Conservation (phyloP, 1,140 invertebrate genomes). For the Penaeus indicus region DNA sequence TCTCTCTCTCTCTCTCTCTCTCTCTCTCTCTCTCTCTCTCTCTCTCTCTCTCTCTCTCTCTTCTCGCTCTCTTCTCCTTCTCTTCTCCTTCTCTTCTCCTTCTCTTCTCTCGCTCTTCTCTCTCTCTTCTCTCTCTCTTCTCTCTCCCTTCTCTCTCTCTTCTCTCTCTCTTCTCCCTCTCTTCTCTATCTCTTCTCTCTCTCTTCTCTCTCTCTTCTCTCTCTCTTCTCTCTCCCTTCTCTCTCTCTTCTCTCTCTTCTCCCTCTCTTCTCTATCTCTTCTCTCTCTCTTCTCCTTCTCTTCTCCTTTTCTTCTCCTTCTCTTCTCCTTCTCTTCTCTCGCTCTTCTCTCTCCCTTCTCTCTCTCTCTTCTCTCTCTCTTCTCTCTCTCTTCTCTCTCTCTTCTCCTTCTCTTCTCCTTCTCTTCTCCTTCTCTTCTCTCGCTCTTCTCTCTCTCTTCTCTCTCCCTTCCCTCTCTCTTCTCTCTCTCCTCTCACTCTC, state of each 20-base stretch:
- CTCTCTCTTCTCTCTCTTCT: neutral
- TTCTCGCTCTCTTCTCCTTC: neutral
- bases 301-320: neutral
- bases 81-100: neutral
- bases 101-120: neutral
- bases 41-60: too few species aligned
- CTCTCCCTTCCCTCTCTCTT: too few species aligned
- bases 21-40: too few species aligned
- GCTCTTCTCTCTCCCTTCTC: neutral
- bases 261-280: neutral
- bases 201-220: neutral
- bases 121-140: neutral
- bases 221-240: neutral
- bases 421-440: neutral
- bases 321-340: neutral
- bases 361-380: neutral
- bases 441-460: too few species aligned
- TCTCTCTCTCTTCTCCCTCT: neutral
- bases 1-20: neutral
- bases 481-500: conserved; percentile 5
- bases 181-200: neutral
- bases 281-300: neutral
- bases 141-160: too few species aligned
- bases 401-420: too few species aligned
- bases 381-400: too few species aligned